phyloP scores from a whole-genome alignment of 2,113 vertebrate species.

The Mus pahari region DNA sequence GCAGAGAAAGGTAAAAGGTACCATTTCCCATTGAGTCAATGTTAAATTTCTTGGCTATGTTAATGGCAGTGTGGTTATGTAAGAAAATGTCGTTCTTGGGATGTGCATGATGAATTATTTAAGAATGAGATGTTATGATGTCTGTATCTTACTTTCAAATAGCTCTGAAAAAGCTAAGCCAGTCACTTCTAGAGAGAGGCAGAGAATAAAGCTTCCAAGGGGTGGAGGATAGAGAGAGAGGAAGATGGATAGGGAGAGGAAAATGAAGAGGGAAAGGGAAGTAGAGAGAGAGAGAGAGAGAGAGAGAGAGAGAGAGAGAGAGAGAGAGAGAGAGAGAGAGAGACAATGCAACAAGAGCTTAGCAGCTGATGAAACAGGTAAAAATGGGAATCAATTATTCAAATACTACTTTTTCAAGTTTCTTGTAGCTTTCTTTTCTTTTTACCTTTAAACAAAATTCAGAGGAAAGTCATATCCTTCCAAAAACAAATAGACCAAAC shows the following conservation, averaged over 20 bases:
- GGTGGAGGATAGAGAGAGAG: not conserved
- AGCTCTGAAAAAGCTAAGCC: slow-evolving; percentile 32
- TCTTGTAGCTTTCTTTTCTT: not conserved
- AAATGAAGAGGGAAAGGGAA: too few species aligned
- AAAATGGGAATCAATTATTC: not conserved
- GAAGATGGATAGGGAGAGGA: fast-evolving
- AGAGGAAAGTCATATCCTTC: not conserved
- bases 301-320: fast-evolving
- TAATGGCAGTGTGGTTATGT: slow-evolving; percentile 52
- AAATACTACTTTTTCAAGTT: not conserved
- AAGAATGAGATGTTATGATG: slow-evolving; percentile 42
- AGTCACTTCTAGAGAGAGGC: not conserved
- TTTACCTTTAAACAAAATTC: not conserved
- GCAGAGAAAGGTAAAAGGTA: slow-evolving; percentile 59
- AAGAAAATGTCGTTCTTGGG: slow-evolving; percentile 57
- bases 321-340: not conserved
- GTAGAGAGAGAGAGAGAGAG: not conserved
- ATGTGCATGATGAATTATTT: slow-evolving; percentile 66
- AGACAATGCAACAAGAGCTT: not conserved
- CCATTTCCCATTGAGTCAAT: slow-evolving; percentile 34
- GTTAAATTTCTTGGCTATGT: slow-evolving; percentile 48
- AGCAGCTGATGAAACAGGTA: not conserved
- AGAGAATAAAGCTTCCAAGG: slow-evolving; percentile 11
- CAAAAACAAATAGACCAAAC: not conserved
- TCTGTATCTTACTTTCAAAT: slow-evolving; percentile 59